Evolutionary conservation across 2,797 vertebrate species (phyloP).

Genomic region (Malacoctenus gilli): DNA sequence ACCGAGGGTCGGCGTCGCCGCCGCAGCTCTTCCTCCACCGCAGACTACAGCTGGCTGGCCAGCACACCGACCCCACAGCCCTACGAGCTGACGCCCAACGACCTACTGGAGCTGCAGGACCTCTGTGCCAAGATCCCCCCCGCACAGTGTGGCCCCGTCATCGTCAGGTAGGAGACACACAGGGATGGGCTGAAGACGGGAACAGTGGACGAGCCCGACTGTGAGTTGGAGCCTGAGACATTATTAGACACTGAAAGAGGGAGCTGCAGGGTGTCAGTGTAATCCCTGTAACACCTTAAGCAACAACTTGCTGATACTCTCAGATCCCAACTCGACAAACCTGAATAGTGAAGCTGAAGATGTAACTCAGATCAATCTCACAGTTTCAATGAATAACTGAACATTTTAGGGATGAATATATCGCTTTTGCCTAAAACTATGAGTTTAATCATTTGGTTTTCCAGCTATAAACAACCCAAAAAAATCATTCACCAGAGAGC

Average conservation of each 20-base stretch:
- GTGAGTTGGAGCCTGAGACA: neutral
- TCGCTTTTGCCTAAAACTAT: no score
- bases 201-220: neutral
- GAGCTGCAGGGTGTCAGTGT: slow-evolving; percentile 21
- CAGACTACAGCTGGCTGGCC: slow-evolving; percentile 86
- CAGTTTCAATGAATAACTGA: no score
- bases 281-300: slow-evolving; percentile 35
- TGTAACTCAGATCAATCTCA: no score
- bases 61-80: slow-evolving; percentile 65
- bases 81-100: slow-evolving; percentile 80
- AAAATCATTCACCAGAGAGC: no score
- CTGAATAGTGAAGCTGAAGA: no score
- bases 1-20: slow-evolving; percentile 73
- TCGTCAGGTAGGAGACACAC: slow-evolving; percentile 75
- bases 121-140: slow-evolving; percentile 83
- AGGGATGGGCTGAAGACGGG: neutral
- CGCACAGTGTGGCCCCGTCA: slow-evolving; percentile 82
- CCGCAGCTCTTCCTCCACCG: slow-evolving; percentile 76
- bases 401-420: no score
- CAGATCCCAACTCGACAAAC: slow-evolving; percentile 6
- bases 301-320: slow-evolving; percentile 10
- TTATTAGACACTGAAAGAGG: neutral
- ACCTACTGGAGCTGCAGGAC: slow-evolving; percentile 83
- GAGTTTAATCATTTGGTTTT: no score
- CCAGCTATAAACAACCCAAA: no score